These are phyloP conservation scores for Tetraneura akinire DNA, from an alignment of 1,140 invertebrate species.

Conservation along the genomic window DNA sequence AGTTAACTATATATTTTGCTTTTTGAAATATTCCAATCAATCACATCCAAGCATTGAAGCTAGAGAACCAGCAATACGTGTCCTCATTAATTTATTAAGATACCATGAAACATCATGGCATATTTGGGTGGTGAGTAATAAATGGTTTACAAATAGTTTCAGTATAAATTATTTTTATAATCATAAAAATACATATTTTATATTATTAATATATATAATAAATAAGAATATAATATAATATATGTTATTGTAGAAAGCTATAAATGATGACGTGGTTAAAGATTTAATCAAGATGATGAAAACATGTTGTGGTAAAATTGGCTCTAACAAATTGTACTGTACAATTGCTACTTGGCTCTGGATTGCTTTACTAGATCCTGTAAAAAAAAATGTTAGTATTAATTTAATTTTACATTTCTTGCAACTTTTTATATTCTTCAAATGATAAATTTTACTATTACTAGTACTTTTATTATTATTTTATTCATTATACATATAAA, in stretches of 20 bases:
- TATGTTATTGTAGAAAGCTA: neutral
- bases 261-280: slow-evolving; percentile 22
- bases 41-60: slow-evolving; percentile 64
- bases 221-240: too few species aligned
- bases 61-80: slow-evolving; percentile 59
- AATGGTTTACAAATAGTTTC: neutral
- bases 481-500: too few species aligned
- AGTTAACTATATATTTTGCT: slow-evolving; percentile 59
- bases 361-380: slow-evolving; percentile 20
- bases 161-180: too few species aligned
- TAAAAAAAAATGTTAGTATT: slow-evolving; percentile 38
- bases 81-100: slow-evolving; percentile 63
- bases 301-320: slow-evolving; percentile 33
- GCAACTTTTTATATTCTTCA: too few species aligned
- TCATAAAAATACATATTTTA: neutral
- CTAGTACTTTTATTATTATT: too few species aligned
- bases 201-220: neutral
- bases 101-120: slow-evolving; percentile 55
- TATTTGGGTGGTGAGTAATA: slow-evolving; percentile 55
- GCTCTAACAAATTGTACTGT: slow-evolving; percentile 28
- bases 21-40: slow-evolving; percentile 62
- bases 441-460: too few species aligned
- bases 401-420: neutral
- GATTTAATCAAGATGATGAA: slow-evolving; percentile 43
- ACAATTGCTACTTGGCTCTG: slow-evolving; percentile 40